These are phyloP conservation scores for Pocillopora grandis DNA, from an alignment of 92 coral and sea anemone species.

Conservation along the genomic window DNA sequence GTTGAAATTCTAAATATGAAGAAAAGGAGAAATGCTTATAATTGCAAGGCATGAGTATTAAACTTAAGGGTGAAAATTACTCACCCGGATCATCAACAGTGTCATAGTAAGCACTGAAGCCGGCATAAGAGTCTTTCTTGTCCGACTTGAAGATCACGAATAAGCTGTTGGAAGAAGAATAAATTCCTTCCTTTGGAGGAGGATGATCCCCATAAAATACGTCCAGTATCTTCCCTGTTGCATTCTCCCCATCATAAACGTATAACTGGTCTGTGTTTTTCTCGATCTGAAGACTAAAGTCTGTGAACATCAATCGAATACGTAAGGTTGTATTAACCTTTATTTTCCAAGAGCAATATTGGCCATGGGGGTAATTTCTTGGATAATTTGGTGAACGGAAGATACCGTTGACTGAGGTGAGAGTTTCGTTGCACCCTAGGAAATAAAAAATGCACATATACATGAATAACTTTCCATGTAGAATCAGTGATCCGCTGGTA, in stretches of 20 bases:
- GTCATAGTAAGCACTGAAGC: not conserved
- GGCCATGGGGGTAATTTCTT: constrained; percentile 64
- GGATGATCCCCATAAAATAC: constrained; percentile 41
- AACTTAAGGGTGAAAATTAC: not conserved
- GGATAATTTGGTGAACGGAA: constrained; percentile 75
- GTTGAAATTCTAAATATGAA: too few relatives aligned
- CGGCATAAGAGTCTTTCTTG: not conserved
- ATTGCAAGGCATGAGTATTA: too few relatives aligned
- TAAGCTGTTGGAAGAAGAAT: constrained; percentile 21
- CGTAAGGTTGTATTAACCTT: not conserved
- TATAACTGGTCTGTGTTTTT: constrained; percentile 33
- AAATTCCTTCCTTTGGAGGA: constrained; percentile 44
- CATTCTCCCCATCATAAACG: constrained; percentile 48
- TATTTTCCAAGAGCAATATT: constrained; percentile 13
- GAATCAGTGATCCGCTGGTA: too few relatives aligned
- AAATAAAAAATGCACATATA: not conserved
- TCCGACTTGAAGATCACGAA: constrained; percentile 1
- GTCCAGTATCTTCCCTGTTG: constrained; percentile 33
- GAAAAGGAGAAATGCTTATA: too few relatives aligned
- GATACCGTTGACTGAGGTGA: constrained; percentile 43
- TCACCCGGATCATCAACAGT: not conserved
- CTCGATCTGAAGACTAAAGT: constrained; percentile 40
- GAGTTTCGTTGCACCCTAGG: constrained; percentile 28
- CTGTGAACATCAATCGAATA: constrained; percentile 51
- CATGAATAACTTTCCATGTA: too few relatives aligned